These are phyloP conservation scores for Xiphydria camelus DNA, from an alignment of 2,888 invertebrate species.

Conservation along the genomic window DNA sequence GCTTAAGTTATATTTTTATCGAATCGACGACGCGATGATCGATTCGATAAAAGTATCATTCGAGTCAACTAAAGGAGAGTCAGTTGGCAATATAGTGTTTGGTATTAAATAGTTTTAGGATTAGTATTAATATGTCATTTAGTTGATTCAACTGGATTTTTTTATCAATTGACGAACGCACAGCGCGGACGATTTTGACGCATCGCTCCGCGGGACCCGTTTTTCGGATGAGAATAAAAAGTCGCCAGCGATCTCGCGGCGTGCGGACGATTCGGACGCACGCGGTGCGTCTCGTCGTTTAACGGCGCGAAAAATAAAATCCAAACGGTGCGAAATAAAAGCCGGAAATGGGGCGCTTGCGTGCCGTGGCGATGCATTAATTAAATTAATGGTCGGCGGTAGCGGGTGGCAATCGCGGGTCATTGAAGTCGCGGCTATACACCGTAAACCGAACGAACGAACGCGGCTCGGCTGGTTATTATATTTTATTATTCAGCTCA, in stretches of 20 bases:
- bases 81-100: too few relatives aligned
- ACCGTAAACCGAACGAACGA: conserved; percentile 3
- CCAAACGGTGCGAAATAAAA: conserved; percentile 28
- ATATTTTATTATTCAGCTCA: conserved; percentile 2
- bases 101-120: too few relatives aligned
- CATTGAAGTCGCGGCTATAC: conserved; percentile 21
- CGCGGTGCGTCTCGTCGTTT: neutral
- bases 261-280: neutral
- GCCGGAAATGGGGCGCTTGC: conserved; percentile 23
- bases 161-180: neutral
- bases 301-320: conserved; percentile 21
- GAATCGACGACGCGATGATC: too few relatives aligned
- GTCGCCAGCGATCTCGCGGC: neutral
- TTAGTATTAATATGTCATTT: too few relatives aligned
- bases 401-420: conserved; percentile 21
- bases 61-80: too few relatives aligned
- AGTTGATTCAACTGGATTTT: too few relatives aligned
- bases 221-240: neutral
- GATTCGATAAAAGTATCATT: too few relatives aligned
- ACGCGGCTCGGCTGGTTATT: neutral
- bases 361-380: conserved; percentile 33
- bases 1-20: too few relatives aligned
- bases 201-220: neutral
- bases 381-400: conserved; percentile 31
- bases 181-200: too few relatives aligned